Evolutionary conservation across 2,113 vertebrate species (phyloP), one percentile per base, ranked within the genome.

Genomic region (Verasper variegatus): DNA sequence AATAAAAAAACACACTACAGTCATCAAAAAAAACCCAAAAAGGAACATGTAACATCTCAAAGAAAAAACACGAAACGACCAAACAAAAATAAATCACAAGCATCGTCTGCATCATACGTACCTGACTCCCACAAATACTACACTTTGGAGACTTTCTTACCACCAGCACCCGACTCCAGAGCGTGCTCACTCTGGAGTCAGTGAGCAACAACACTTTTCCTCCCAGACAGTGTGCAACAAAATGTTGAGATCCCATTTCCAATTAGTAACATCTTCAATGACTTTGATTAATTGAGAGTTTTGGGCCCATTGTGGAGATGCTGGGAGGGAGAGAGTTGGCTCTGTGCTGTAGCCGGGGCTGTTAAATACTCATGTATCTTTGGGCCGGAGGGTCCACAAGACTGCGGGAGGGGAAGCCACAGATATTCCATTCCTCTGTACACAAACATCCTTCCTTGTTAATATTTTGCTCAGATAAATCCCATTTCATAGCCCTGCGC

Each of bases 121-220:
- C 98, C 97, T 98, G 96, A 92, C 92, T 93, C 20, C 93, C 93
- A 95, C 94, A 96, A 94, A 94, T 87, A 96, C 91, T 95, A 96
- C 93, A 92, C 95, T 86, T 95, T 94, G 45, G 86, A 96, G 97
- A 96, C 97, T 97, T 97, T 98, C 97, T 98, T 96, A 96, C 93
- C 93, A 95, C 87, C 93, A 94, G 93, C 93, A 92, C 92, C 88
- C 78, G 81, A 90, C 85, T 78, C 65, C 74, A 90, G 84, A 91
- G 90, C 56, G 63, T 58, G 78, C 62, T 78, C 56, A 85, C 83
- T 82, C 83, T 71, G 37, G 47, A 87, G 82, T 74, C 84, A 80
- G 89, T 74, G 82, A 90, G 81, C 67, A 35, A 35, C 68, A 91
- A 88, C 89, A 59, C 90, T 87, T 74, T 91, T 89, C 86, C 83